Evolutionary conservation across 2,797 vertebrate species (phyloP), one percentile per base, ranked within the genome.

Genomic region (Diglossa cyanea): DNA sequence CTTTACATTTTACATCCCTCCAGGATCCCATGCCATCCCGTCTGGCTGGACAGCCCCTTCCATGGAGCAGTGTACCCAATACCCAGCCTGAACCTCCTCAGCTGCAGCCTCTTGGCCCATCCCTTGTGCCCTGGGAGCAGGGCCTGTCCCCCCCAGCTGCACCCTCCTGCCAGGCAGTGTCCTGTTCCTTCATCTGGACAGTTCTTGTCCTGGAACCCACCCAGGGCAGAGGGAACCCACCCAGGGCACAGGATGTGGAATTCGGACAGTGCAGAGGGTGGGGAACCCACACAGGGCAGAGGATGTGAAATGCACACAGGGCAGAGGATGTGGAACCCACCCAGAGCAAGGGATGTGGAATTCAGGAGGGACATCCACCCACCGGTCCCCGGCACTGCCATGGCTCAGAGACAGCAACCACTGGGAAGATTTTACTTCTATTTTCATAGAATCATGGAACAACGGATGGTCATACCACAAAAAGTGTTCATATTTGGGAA

Each of bases 391-490:
- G 4, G 44, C 31, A 20, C 47, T 1, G 1, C 5, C 68, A 24
- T 0, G 0, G 65, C 53, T 13, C 4, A 3, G 42, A 48, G 35
- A 12, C 19, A n/a, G 23, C 33, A 42, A 6, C 17, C 3, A 2
- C 68, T 31, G 42, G 65, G 30, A n/a, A 51, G 53, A 9, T 63
- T 44, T 63, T 12, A 53, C 35, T 63, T 35, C 47, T 44, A 5
- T 51, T 51, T 30, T 11, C 75, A n/a, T 2, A 4, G 61, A 42
- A 15, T 4, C 44, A 15, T 9, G 53, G 76, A 28, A 60, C 6
- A 44, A 24, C 0, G 0, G n/a, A 25, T 5, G 19, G 8, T 33
- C 45, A 21, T 2, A 12, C 7, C 1, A 30, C 5, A 42, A 39
- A 13, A 50, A 14, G 45, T 7, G 2, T 24, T 33, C 19, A 31